Evolutionary conservation across 1,140 invertebrate genomes (phyloP).

Genomic region (Rhagoletis pomonella): DNA sequence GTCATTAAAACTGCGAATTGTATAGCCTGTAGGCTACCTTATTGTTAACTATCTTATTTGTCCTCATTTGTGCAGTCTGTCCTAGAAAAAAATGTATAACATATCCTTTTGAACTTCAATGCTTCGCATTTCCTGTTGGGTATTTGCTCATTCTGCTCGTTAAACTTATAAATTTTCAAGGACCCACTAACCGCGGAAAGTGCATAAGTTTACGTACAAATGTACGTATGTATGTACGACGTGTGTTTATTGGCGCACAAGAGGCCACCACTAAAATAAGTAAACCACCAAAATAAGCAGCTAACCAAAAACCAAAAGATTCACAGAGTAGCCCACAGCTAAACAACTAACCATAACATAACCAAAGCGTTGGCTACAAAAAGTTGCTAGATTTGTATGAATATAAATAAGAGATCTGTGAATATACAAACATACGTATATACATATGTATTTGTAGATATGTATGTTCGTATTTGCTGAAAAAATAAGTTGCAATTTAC

Average conservation of each 20-base stretch:
- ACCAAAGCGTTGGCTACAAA: neutral
- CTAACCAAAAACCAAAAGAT: constrained; percentile 13
- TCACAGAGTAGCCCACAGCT: neutral
- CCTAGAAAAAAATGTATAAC: too few relatives aligned
- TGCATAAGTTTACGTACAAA: neutral
- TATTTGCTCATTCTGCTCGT: neutral
- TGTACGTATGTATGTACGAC: neutral
- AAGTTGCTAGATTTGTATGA: neutral
- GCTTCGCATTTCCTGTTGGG: neutral
- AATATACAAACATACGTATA: neutral
- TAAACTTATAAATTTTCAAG: neutral
- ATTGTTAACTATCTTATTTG: too few relatives aligned
- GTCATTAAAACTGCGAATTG: too few relatives aligned
- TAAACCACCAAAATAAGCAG: neutral
- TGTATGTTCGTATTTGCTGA: too few relatives aligned
- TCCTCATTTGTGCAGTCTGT: too few relatives aligned
- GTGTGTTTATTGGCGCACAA: neutral
- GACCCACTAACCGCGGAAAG: neutral
- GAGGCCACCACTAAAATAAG: neutral
- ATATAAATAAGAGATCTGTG: neutral
- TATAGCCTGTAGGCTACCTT: too few relatives aligned
- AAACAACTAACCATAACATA: neutral
- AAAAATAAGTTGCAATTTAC: too few relatives aligned
- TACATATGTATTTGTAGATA: neutral
- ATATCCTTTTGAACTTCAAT: too few relatives aligned